These are phyloP conservation scores for Lagocephalus sceleratus DNA, from an alignment of 2,797 vertebrate species.

Conservation along the genomic window DNA sequence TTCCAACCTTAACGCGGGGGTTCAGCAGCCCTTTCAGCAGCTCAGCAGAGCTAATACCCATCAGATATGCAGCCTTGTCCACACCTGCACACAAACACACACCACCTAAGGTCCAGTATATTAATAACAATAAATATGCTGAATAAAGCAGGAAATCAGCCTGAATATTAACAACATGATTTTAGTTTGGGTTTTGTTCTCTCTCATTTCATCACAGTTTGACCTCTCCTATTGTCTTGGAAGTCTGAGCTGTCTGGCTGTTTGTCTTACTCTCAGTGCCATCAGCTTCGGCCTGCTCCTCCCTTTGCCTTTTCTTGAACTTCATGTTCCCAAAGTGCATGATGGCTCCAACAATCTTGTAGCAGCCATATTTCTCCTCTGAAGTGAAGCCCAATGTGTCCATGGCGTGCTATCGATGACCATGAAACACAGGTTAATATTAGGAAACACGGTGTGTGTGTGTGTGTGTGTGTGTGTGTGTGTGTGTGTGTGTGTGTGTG, in stretches of 20 bases:
- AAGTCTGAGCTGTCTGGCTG: too few relatives aligned
- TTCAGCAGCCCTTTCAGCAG: slow-evolving; percentile 91
- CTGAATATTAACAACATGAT: not conserved
- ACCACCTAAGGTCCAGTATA: not conserved
- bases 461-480: not conserved
- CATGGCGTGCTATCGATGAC: slow-evolving; percentile 83
- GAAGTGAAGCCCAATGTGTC: slow-evolving; percentile 90
- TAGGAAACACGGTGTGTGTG: not conserved
- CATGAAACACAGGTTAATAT: not conserved
- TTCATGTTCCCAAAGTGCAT: slow-evolving; percentile 99
- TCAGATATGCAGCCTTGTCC: slow-evolving; percentile 92
- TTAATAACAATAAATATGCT: too few relatives aligned
- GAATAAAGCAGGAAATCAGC: too few relatives aligned
- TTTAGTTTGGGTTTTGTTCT: not conserved
- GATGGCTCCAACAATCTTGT: slow-evolving; percentile 91
- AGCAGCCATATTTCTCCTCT: slow-evolving; percentile 90
- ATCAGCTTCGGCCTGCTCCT: slow-evolving; percentile 91
- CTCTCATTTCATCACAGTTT: not conserved
- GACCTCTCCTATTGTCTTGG: too few relatives aligned
- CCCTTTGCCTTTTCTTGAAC: slow-evolving; percentile 92
- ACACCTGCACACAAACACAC: slow-evolving; percentile 75
- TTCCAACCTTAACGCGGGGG: slow-evolving; percentile 91
- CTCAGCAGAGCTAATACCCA: slow-evolving; percentile 91
- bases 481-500: not conserved
- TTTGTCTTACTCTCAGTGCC: slow-evolving; percentile 88